These are phyloP conservation scores for Cydia splendana DNA, from an alignment of 1,140 invertebrate species.

Conservation along the genomic window DNA sequence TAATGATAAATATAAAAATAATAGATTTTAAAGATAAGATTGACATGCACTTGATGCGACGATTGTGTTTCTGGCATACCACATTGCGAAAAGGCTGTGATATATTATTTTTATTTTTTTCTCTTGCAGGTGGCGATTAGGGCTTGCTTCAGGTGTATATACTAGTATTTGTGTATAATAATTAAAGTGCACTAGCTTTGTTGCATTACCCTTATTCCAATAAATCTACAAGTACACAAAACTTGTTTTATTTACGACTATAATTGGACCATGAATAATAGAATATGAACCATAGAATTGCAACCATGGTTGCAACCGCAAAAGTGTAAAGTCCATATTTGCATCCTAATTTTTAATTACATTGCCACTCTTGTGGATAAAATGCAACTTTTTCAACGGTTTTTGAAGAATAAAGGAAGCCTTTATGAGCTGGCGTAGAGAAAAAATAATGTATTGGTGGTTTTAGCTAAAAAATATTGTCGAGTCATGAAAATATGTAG, in stretches of 20 bases:
- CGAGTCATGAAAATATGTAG: too few species aligned
- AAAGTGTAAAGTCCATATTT: too few species aligned
- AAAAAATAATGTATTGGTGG: too few species aligned
- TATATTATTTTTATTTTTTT: constrained; percentile 57
- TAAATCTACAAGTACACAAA: constrained; percentile 45
- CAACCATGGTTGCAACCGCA: too few species aligned
- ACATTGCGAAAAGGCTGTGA: constrained; percentile 42
- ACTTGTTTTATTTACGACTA: background rate
- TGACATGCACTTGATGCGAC: background rate
- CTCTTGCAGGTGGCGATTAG: constrained; percentile 59
- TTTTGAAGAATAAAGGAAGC: too few species aligned
- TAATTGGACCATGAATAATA: too few species aligned
- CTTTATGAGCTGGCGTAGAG: too few species aligned
- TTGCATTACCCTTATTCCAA: constrained; percentile 53
- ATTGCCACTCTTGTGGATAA: too few species aligned
- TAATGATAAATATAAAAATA: background rate
- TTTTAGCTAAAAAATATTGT: too few species aligned
- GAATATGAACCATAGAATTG: too few species aligned
- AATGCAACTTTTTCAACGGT: too few species aligned
- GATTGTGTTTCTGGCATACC: constrained; percentile 41
- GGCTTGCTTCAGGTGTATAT: constrained; percentile 61
- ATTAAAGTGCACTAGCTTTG: constrained; percentile 50
- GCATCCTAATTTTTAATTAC: too few species aligned
- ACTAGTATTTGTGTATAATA: constrained; percentile 60
- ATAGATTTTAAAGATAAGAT: background rate